Conservation (phyloP, 2,113 vertebrate species). For the Megatriorchis doriae region DNA sequence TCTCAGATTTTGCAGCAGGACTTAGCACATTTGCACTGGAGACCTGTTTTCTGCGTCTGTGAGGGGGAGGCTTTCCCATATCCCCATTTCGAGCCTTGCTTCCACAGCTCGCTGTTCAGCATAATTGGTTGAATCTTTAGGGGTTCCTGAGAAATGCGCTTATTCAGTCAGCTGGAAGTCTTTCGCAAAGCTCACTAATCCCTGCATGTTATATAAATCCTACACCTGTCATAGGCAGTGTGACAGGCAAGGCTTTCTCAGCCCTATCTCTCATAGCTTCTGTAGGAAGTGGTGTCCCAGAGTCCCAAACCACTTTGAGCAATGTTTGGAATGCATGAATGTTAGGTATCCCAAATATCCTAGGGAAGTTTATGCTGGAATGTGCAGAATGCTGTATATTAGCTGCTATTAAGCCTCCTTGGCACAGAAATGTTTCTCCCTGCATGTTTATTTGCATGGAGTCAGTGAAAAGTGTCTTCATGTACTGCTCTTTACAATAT, state of each 20-base stretch:
- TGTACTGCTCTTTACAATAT: not conserved
- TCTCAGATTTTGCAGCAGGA: not conserved
- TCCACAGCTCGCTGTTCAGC: not conserved
- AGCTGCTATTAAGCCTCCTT: not conserved
- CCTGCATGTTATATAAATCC: slow-evolving; percentile 45
- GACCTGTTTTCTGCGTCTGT: not conserved
- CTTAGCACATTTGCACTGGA: slow-evolving; percentile 1
- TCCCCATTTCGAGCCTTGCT: not conserved
- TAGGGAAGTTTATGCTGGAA: not conserved
- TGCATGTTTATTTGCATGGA: not conserved
- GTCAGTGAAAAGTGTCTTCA: not conserved
- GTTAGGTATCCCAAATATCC: not conserved
- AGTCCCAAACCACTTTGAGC: slow-evolving; percentile 4
- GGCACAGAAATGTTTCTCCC: not conserved
- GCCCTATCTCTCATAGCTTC: not conserved
- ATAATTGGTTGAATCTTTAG: slow-evolving; percentile 24
- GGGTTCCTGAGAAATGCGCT: slow-evolving; percentile 48
- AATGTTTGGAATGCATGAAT: not conserved
- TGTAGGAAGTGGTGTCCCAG: not conserved
- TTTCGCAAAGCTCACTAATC: slow-evolving; percentile 28
- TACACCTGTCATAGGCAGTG: slow-evolving; percentile 40
- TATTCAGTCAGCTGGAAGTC: slow-evolving; percentile 37
- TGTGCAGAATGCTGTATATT: slow-evolving; percentile 31
- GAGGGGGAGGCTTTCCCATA: not conserved
- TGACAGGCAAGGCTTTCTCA: slow-evolving; percentile 24